Percentiles rank a stretch among this genome's conserved stretches.
phyloP scores from a whole-genome alignment of 2,888 invertebrate species.

The Orthosia cruda region DNA sequence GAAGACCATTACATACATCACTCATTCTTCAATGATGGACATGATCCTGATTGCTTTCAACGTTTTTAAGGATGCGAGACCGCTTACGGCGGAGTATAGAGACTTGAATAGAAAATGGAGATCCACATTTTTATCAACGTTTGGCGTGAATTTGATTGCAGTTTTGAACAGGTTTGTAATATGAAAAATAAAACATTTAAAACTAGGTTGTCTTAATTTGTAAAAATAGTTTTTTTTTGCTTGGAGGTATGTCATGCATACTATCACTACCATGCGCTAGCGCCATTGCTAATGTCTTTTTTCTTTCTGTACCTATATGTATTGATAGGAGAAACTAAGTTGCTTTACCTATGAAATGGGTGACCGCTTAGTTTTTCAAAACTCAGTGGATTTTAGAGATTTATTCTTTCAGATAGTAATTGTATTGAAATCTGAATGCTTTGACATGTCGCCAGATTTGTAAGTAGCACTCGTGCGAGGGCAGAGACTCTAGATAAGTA shows the following conservation, averaged over 20 bases:
- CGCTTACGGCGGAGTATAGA: conserved; percentile 92
- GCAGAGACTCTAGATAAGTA: too few relatives aligned
- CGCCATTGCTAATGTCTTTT: neutral
- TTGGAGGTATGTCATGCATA: too few relatives aligned
- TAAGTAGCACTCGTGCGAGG: too few relatives aligned
- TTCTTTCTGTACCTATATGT: neutral
- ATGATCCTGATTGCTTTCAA: conserved; percentile 93
- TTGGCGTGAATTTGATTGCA: conserved; percentile 94
- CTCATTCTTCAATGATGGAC: conserved; percentile 92
- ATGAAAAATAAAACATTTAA: neutral
- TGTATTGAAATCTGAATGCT: too few relatives aligned
- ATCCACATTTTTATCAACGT: conserved; percentile 93
- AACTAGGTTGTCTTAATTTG: neutral
- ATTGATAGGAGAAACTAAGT: neutral
- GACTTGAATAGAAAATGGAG: conserved; percentile 93
- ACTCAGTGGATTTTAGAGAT: too few relatives aligned
- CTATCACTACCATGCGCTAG: too few relatives aligned
- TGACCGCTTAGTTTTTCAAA: too few relatives aligned
- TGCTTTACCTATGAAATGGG: neutral
- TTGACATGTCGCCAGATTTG: too few relatives aligned
- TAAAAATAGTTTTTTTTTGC: too few relatives aligned
- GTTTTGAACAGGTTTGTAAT: conserved; percentile 93
- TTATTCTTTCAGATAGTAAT: too few relatives aligned
- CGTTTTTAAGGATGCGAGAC: conserved; percentile 92
- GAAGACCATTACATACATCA: conserved; percentile 93